Evolutionary conservation across 2,113 vertebrate genomes (phyloP).

Genomic region (Atherinomorus stipes): DNA sequence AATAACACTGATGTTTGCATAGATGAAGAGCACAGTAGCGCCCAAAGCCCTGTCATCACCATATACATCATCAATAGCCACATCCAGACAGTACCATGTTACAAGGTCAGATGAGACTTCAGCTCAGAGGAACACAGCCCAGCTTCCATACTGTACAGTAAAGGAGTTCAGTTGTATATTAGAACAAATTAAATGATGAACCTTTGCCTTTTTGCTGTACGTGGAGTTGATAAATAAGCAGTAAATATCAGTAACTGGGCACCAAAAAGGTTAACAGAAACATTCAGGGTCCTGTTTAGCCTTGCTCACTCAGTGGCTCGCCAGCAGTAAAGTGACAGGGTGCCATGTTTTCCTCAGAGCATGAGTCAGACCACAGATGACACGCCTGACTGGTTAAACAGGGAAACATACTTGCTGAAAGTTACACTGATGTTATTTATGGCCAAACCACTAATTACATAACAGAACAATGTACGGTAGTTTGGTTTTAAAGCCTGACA

Average conservation of each 20-base stretch:
- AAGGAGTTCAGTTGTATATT: neutral
- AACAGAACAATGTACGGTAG: neutral
- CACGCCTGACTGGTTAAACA: constrained; percentile 57
- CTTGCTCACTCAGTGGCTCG: constrained; percentile 36
- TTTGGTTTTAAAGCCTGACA: neutral
- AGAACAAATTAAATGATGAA: neutral
- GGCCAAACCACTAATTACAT: constrained; percentile 39
- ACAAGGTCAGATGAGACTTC: neutral
- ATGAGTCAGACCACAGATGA: constrained; percentile 60
- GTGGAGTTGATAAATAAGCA: constrained; percentile 24
- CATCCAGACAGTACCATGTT: neutral
- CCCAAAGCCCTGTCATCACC: constrained; percentile 4
- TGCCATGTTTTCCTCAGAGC: constrained; percentile 28
- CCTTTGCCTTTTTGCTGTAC: neutral
- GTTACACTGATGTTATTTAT: constrained; percentile 39
- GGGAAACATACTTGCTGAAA: constrained; percentile 38
- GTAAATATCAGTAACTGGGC: constrained; percentile 6
- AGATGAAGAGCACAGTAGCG: neutral
- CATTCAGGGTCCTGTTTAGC: neutral
- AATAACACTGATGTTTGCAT: neutral
- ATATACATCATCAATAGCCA: neutral
- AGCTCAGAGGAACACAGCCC: neutral
- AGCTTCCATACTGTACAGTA: neutral
- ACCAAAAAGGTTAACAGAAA: constrained; percentile 38
- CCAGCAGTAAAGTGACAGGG: constrained; percentile 42